Conservation (phyloP, 2,797 vertebrate genomes). For the Hemitrygon akajei region DNA sequence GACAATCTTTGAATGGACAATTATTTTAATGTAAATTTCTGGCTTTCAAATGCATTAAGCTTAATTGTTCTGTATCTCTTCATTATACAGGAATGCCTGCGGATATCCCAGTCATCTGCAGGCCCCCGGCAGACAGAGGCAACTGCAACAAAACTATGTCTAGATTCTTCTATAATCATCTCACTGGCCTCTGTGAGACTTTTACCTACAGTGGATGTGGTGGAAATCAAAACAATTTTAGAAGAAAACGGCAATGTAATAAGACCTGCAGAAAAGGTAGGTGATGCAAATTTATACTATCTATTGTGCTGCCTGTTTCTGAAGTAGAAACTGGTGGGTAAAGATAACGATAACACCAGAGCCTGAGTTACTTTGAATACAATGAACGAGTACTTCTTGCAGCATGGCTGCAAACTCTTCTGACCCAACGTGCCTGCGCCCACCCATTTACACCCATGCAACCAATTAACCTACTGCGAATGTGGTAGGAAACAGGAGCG, state of each 20-base stretch:
- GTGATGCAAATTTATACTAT: background rate
- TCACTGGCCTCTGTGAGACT: constrained; percentile 55
- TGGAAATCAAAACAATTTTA: constrained; percentile 82
- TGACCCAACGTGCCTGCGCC: no score
- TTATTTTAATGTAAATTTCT: constrained; percentile 42
- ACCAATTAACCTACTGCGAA: no score
- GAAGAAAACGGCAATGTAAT: constrained; percentile 57
- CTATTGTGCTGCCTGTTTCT: background rate
- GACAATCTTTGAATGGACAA: constrained; percentile 41
- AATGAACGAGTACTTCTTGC: background rate
- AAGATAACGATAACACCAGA: background rate
- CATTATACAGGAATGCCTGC: constrained; percentile 47
- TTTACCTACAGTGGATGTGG: constrained; percentile 81
- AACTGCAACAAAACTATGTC: constrained; percentile 55
- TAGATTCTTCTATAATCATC: constrained; percentile 65
- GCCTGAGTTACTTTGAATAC: background rate
- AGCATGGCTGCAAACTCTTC: no score
- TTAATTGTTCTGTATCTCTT: constrained; percentile 41
- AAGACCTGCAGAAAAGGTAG: constrained; percentile 68
- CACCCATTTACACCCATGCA: no score
- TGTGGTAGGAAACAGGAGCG: no score
- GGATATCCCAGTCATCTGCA: constrained; percentile 53
- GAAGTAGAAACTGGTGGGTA: background rate
- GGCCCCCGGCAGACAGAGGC: constrained; percentile 56
- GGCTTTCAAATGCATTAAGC: constrained; percentile 42